These are phyloP conservation scores for Anabas testudineus DNA, from an alignment of 2,797 vertebrate species.

Conservation along the genomic window DNA sequence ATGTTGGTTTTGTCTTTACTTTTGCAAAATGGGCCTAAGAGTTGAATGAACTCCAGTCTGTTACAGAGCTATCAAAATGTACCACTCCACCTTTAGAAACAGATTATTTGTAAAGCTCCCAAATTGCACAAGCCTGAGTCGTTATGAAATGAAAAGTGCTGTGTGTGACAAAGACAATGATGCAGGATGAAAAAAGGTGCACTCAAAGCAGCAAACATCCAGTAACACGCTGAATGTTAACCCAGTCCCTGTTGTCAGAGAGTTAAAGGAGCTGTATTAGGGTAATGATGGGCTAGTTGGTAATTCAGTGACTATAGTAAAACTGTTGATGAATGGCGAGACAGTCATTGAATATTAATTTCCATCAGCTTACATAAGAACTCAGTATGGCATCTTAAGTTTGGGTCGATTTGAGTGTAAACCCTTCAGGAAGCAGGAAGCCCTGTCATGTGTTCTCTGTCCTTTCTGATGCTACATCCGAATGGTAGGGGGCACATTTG, in stretches of 20 bases:
- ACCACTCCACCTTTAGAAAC: slow-evolving; percentile 2
- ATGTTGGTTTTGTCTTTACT: slow-evolving; percentile 19
- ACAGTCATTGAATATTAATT: background rate
- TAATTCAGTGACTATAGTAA: background rate
- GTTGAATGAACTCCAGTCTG: slow-evolving; percentile 13
- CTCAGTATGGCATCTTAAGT: background rate
- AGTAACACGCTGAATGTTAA: background rate
- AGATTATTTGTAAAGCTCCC: slow-evolving; percentile 9
- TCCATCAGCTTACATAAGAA: background rate
- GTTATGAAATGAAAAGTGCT: slow-evolving; percentile 23
- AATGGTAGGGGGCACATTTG: slow-evolving; percentile 42
- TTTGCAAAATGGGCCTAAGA: slow-evolving; percentile 42
- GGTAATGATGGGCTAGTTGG: background rate
- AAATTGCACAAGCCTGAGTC: slow-evolving; percentile 39
- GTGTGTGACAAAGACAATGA: background rate
- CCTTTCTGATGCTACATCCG: slow-evolving; percentile 37
- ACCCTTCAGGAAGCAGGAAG: background rate
- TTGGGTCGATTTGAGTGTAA: slow-evolving; percentile 25
- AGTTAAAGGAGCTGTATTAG: too few species aligned
- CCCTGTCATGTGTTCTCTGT: slow-evolving; percentile 19
- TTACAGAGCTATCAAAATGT: slow-evolving; percentile 20
- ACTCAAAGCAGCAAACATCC: slow-evolving; percentile 19
- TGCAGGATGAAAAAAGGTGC: background rate
- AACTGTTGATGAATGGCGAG: background rate
- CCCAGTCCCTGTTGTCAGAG: background rate